Evolutionary conservation across 1,140 invertebrate species (phyloP), one percentile per base, ranked within the genome.

Genomic region (Lepidurus arcticus): DNA sequence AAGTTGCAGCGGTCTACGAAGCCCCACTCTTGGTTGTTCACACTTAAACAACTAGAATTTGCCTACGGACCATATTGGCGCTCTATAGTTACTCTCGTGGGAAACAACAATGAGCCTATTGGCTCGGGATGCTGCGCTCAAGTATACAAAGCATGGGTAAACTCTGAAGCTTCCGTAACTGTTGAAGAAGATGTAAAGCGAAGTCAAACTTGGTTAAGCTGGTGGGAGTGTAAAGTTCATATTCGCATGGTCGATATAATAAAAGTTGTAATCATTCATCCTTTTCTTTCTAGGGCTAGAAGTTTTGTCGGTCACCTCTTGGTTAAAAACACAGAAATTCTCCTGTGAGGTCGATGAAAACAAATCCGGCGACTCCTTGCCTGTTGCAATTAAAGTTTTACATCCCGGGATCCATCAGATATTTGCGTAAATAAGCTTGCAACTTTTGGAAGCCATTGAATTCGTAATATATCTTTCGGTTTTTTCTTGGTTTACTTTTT

Each of bases 91-190:
- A 75, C 83, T 0, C 82, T 82, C 74, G 84, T 86, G 47, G 84
- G 85, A 73, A 81, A 82, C 1, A 78, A 81, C 8, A n/a, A 11
- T 7, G 53, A 65, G 13, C 86, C 86, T 1, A 83, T 88, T 73
- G 88, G 87, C 26, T 88, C 87, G 42, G 88, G 87, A 73, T 88
- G 87, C 81, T 86, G 87, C 81, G 88, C 86, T 73, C 88, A 88
- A 84, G 87, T 88, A 81, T 86, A 87, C 82, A 87, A 87, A 80
- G 86, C 85, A 10, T 86, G 85, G 82, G 81, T 87, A 34, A 79
- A 83, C 73, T 53, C 78, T 53, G 81, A 82, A 8, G 79, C 78
- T 74, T 74, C 44, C 44, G 73, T 78, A 21, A 77, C 80, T n/a
- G 53, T 78, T 47, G 79, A 43, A 34, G 73, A 76, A 24, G 21